Conservation (phyloP, 1,140 invertebrate genomes). For the Pseudomyrmex flavicornis region DNA sequence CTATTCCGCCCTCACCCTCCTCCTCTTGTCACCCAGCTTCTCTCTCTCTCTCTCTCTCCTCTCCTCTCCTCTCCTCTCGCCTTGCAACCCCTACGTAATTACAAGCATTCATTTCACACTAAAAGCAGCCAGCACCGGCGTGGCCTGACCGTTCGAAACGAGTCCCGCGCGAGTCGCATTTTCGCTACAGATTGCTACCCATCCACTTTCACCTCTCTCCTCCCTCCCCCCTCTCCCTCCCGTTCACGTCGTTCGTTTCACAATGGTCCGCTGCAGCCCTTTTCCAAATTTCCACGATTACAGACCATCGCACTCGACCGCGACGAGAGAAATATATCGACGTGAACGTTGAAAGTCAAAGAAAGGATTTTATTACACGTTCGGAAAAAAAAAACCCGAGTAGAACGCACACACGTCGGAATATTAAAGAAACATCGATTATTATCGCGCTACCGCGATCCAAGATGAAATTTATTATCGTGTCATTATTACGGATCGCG, state of each 20-base stretch:
- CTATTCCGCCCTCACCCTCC: conserved; percentile 14
- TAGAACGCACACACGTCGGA: background rate
- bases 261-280: conserved; percentile 52
- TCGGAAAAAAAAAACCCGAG: background rate
- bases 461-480: too few relatives aligned
- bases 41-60: background rate
- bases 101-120: conserved; percentile 77
- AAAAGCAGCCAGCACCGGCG: conserved; percentile 67
- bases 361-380: background rate
- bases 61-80: background rate
- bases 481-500: too few relatives aligned
- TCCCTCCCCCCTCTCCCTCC: background rate
- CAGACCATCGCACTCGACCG: conserved; percentile 37
- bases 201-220: conserved; percentile 23
- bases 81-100: conserved; percentile 68
- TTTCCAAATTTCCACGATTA: conserved; percentile 71
- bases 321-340: conserved; percentile 18
- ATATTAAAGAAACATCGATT: too few relatives aligned
- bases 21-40: background rate
- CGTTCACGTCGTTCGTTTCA: conserved; percentile 21
- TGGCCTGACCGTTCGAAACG: conserved; percentile 66
- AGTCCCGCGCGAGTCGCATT: conserved; percentile 74
- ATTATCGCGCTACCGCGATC: too few relatives aligned
- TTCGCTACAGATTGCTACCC: conserved; percentile 72
- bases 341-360: background rate